phyloP scores from a whole-genome alignment of 2,888 invertebrate genomes.

The Apamea sordens region DNA sequence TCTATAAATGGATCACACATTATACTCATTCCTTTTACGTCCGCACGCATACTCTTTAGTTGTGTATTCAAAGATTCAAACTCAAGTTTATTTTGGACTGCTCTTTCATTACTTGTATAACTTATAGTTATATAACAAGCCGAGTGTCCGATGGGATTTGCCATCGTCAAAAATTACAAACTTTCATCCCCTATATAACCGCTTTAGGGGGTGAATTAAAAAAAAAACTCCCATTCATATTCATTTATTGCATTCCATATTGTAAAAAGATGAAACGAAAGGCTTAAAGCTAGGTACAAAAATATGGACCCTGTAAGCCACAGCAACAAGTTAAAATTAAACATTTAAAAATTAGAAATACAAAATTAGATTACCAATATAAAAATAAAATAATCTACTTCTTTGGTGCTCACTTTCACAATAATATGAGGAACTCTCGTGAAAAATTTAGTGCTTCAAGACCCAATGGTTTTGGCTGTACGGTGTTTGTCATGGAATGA shows the following conservation, averaged over 20 bases:
- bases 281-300: background rate
- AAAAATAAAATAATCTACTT: too few relatives aligned
- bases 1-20: slow-evolving; percentile 66
- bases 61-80: slow-evolving; percentile 42
- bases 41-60: slow-evolving; percentile 52
- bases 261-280: too few relatives aligned
- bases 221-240: background rate
- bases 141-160: background rate
- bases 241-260: too few relatives aligned
- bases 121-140: slow-evolving; percentile 2
- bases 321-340: background rate
- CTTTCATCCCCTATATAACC: background rate
- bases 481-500: background rate
- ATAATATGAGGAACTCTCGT: background rate
- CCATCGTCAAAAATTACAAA: background rate
- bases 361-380: background rate
- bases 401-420: too few relatives aligned
- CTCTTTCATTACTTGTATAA: slow-evolving; percentile 46
- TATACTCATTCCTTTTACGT: slow-evolving; percentile 63
- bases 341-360: background rate
- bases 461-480: background rate
- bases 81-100: slow-evolving; percentile 53
- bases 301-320: background rate
- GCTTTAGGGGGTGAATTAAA: background rate
- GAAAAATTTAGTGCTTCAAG: background rate